Conservation (phyloP, 2,888 invertebrate species). For the Parthenolecanium corni region DNA sequence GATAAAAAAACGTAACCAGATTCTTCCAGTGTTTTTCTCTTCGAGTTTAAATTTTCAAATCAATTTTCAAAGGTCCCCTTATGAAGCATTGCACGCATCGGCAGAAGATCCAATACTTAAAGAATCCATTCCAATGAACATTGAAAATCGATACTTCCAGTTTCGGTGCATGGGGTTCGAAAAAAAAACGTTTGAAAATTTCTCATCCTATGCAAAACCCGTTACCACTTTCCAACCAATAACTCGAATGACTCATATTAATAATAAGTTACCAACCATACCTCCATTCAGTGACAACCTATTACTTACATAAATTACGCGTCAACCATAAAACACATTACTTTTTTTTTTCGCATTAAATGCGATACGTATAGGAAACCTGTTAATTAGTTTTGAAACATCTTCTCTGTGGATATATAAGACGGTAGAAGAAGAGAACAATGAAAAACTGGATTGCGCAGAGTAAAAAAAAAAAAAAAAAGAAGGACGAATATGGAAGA, state of each 20-base stretch:
- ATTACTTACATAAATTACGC: slow-evolving; percentile 27
- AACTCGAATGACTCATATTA: slow-evolving; percentile 2
- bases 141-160: neutral
- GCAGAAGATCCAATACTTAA: too few relatives aligned
- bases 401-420: slow-evolving; percentile 4
- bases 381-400: slow-evolving; percentile 24
- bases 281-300: slow-evolving; percentile 14
- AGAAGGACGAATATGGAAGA: neutral
- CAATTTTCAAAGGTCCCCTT: too few relatives aligned
- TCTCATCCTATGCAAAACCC: slow-evolving; percentile 13
- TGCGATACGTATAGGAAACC: slow-evolving; percentile 22
- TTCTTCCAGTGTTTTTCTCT: too few relatives aligned
- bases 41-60: too few relatives aligned
- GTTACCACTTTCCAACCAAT: neutral
- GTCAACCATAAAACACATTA: slow-evolving; percentile 26
- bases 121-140: neutral
- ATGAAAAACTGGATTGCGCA: slow-evolving; percentile 16
- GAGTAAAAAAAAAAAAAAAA: neutral
- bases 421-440: neutral
- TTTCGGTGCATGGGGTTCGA: neutral
- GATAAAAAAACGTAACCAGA: too few relatives aligned
- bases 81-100: too few relatives aligned
- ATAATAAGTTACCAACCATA: slow-evolving; percentile 16
- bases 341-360: slow-evolving; percentile 20
- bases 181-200: neutral